These are phyloP conservation scores for Alethe diademata DNA, from an alignment of 2,113 vertebrate genomes.

Conservation along the genomic window DNA sequence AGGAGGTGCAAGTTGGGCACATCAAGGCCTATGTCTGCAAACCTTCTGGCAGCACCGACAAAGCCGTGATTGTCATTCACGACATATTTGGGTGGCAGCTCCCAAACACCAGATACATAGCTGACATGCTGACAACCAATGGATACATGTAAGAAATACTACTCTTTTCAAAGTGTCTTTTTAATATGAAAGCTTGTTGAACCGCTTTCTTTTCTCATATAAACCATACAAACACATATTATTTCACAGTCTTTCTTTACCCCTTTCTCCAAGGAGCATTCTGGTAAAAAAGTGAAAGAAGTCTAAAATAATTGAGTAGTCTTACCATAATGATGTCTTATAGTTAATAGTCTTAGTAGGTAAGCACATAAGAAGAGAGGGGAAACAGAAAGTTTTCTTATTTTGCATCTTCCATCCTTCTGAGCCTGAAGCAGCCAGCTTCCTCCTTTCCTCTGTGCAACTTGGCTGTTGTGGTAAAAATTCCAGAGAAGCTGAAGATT, in stretches of 20 bases:
- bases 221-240: neutral
- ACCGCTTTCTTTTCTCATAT: neutral
- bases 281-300: neutral
- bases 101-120: conserved; percentile 90
- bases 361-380: neutral
- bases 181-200: neutral
- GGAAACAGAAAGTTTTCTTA: neutral
- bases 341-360: neutral
- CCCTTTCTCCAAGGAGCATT: neutral
- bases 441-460: neutral
- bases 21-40: conserved; percentile 81
- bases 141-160: conserved; percentile 83
- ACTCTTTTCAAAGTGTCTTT: neutral
- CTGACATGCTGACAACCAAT: conserved; percentile 85
- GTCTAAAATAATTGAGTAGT: neutral
- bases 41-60: conserved; percentile 71
- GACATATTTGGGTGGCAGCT: conserved; percentile 92
- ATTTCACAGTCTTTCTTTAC: neutral
- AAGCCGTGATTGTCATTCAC: conserved; percentile 87
- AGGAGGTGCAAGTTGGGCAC: conserved; percentile 85
- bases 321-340: fast-evolving
- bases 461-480: neutral
- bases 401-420: neutral
- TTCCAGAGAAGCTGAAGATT: neutral
- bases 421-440: neutral